Percentiles rank a stretch among this genome's conserved stretches.
Evolutionary conservation across 2,113 vertebrate species (phyloP).

Genomic region (Semnornis frantzii): DNA sequence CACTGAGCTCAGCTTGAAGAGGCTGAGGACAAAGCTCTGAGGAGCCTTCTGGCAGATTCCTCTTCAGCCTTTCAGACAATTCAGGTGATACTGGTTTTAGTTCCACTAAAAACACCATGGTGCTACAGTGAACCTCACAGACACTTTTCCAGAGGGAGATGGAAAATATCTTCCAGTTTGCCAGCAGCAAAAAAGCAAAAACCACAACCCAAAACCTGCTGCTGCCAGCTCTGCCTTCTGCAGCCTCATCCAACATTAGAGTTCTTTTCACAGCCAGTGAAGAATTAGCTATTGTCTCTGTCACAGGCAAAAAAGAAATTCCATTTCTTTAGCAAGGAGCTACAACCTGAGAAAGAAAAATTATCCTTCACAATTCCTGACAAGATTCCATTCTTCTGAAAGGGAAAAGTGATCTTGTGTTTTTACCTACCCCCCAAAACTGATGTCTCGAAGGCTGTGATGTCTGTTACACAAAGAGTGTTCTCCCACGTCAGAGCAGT

Average conservation of each 20-base stretch:
- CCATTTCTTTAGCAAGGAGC: background rate
- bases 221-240: slow-evolving; percentile 20
- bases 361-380: slow-evolving; percentile 25
- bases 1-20: background rate
- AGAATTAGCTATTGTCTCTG: slow-evolving; percentile 20
- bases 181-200: background rate
- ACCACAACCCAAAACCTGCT: background rate
- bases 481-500: background rate
- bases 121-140: background rate
- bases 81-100: background rate
- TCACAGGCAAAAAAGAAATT: slow-evolving; percentile 34
- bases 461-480: background rate
- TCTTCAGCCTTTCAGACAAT: background rate
- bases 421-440: background rate
- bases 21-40: background rate
- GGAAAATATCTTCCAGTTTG: background rate
- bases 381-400: slow-evolving; percentile 26
- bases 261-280: background rate
- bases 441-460: background rate
- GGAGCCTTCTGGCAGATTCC: background rate
- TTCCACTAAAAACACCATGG: background rate
- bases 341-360: slow-evolving; percentile 32
- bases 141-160: background rate
- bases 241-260: background rate
- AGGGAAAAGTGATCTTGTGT: background rate